These are phyloP conservation scores for Glaucomys volans DNA, from an alignment of 2,113 vertebrate genomes.

Conservation along the genomic window DNA sequence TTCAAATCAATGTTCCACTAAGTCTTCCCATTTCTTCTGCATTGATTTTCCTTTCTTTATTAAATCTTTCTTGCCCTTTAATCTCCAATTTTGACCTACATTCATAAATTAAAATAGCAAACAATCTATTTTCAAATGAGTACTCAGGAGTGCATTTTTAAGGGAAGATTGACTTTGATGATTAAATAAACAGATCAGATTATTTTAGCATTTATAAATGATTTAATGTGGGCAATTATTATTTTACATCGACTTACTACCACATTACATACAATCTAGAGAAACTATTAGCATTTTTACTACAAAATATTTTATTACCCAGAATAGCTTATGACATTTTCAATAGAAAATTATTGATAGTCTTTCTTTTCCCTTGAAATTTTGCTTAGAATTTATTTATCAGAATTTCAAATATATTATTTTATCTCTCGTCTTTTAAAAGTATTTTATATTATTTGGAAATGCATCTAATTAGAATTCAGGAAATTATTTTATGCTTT, in stretches of 20 bases:
- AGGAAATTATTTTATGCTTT: constrained; percentile 69
- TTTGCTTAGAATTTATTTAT: constrained; percentile 62
- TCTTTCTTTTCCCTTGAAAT: background rate
- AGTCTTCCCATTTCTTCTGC: background rate
- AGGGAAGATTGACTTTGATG: background rate
- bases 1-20: background rate
- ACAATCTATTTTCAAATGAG: background rate
- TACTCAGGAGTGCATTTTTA: background rate
- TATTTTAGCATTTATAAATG: background rate
- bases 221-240: background rate
- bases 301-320: background rate
- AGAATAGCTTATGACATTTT: background rate
- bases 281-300: background rate
- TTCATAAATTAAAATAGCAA: constrained; percentile 31
- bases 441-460: constrained; percentile 63
- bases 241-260: background rate
- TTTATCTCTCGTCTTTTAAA: constrained; percentile 62
- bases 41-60: background rate
- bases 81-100: background rate
- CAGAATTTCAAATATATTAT: constrained; percentile 59
- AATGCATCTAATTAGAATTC: constrained; percentile 66
- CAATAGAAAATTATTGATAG: background rate
- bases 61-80: background rate
- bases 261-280: background rate
- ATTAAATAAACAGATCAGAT: background rate